Evolutionary conservation across 2,113 vertebrate genomes (phyloP), one percentile per base, ranked within the genome.

Genomic region (Ceyx margarethae): DNA sequence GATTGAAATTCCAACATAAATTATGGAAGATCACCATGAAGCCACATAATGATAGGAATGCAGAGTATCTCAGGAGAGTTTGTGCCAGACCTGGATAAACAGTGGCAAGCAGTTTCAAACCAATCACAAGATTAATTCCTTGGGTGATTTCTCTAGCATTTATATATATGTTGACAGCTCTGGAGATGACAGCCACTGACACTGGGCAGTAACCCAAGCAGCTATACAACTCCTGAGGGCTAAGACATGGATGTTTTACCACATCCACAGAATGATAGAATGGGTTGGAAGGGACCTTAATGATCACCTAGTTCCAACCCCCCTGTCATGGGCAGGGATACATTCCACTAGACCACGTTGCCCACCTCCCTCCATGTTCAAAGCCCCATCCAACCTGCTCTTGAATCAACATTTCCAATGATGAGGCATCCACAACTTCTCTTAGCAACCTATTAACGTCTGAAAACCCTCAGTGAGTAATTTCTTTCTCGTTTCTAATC

Each of bases 21-120:
- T 9, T 5, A 21, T 0, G 0, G 22, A 23, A 65, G 46, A 60
- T 26, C 15, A 22, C 37, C 13, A 1, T 2, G 40, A 43, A 51
- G 46, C 33, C 17, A 13, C 42, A 11, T 16, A 31, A 19, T 1
- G 2, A 45, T 35, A 67, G 20, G 29, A 37, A 48, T 1, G 10
- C 74, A 31, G 42, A 62, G 21, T 12, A 29, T 21, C 26, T 42
- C 18, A 35, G 20, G 15, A 18, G 37, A 28, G 28, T 14, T 57
- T 57, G 51, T 40, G 46, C 53, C 15, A 31, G 72, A 35, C 50
- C 29, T 13, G 16, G 35, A 18, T 48, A 23, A 37, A 29, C 35
- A 73, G n/a, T 0, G 21, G 13, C 31, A n/a, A 35, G 13, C 18
- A 37, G 21, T 54, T 81, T 37, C 22, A 50, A 54, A 58, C 43